These are phyloP conservation scores for Zygothrica quintamaculata DNA, from an alignment of 2,888 invertebrate species.

Conservation along the genomic window DNA sequence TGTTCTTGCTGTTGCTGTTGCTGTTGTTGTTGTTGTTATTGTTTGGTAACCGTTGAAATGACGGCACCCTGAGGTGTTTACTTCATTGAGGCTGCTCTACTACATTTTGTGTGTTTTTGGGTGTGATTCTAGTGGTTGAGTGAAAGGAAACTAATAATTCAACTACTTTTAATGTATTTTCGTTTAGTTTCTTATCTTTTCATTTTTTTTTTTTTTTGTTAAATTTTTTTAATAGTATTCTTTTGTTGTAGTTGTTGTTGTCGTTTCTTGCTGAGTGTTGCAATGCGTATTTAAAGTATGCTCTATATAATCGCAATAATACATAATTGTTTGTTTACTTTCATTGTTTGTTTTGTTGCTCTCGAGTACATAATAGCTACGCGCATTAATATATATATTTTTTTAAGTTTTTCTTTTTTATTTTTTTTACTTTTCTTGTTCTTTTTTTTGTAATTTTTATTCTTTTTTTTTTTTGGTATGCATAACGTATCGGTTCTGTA, in stretches of 20 bases:
- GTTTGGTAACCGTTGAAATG: constrained; percentile 66
- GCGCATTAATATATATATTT: constrained; percentile 56
- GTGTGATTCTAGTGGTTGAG: constrained; percentile 45
- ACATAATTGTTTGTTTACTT: constrained; percentile 67
- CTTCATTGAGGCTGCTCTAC: constrained; percentile 64
- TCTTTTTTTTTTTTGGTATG: constrained; percentile 45
- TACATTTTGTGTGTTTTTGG: constrained; percentile 51
- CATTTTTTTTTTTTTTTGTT: constrained; percentile 36
- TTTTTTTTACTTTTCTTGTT: constrained; percentile 36
- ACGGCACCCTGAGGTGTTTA: constrained; percentile 72
- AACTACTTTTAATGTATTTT: constrained; percentile 77
- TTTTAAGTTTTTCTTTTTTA: constrained; percentile 21
- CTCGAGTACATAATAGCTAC: constrained; percentile 76
- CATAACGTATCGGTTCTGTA: constrained; percentile 55
- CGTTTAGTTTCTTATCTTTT: constrained; percentile 57
- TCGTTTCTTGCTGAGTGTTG: constrained; percentile 62
- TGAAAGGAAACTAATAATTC: constrained; percentile 77
- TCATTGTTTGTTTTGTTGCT: constrained; percentile 50
- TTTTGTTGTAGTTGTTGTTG: constrained; percentile 26
- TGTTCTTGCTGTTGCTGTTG: constrained; percentile 22
- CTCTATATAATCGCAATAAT: constrained; percentile 79
- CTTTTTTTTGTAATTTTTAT: constrained; percentile 31
- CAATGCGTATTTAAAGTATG: constrained; percentile 77
- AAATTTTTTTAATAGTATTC: constrained; percentile 39
- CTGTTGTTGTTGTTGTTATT: constrained; percentile 21